phyloP scores from a whole-genome alignment of 2,888 invertebrate species.

The Drosophila demipolita region DNA sequence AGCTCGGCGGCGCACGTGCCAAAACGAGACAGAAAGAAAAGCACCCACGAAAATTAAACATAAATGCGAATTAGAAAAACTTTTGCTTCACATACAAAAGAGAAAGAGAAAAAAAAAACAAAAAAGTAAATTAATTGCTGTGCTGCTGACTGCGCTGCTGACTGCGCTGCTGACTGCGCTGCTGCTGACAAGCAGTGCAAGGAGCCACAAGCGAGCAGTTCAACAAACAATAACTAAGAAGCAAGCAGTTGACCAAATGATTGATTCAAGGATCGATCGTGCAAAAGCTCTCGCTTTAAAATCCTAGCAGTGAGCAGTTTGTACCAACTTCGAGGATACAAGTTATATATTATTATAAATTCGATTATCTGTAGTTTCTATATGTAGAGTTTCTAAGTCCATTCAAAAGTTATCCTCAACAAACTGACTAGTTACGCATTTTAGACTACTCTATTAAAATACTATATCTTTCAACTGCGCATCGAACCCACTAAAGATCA shows the following conservation, averaged over 20 bases:
- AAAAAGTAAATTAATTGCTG: slow-evolving; percentile 11
- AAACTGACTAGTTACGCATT: too few relatives aligned
- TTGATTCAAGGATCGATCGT: not conserved
- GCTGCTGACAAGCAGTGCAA: not conserved
- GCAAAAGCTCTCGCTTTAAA: not conserved
- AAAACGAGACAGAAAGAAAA: slow-evolving; percentile 36
- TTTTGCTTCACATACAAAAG: slow-evolving; percentile 30
- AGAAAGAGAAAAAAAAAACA: not conserved
- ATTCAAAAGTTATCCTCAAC: too few relatives aligned
- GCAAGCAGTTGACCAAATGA: not conserved
- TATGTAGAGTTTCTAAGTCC: too few relatives aligned
- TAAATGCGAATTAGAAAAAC: slow-evolving; percentile 81
- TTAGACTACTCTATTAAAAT: too few relatives aligned
- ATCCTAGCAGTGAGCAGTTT: not conserved
- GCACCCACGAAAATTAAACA: slow-evolving; percentile 68
- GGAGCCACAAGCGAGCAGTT: not conserved
- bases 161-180: too few relatives aligned
- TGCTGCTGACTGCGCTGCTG: not conserved
- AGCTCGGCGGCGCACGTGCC: slow-evolving; percentile 21
- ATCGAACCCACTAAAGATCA: too few relatives aligned
- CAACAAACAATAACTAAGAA: not conserved
- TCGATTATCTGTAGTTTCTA: too few relatives aligned
- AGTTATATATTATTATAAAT: too few relatives aligned
- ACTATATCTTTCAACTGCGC: too few relatives aligned
- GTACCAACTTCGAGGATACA: not conserved